These are phyloP conservation scores for Helicoverpa zea DNA, from an alignment of 1,140 invertebrate genomes.

Conservation along the genomic window DNA sequence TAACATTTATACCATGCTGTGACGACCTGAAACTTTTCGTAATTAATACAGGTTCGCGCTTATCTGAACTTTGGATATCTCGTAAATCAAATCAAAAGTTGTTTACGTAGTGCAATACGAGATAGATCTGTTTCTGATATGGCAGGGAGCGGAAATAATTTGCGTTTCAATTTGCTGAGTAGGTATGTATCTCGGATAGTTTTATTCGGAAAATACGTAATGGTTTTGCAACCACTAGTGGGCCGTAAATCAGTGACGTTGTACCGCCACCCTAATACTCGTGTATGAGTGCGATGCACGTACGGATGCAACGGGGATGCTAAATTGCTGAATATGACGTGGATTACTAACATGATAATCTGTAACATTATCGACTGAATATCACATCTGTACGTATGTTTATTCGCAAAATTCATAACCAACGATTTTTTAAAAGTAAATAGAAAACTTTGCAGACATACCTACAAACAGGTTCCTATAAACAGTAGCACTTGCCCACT, in stretches of 20 bases:
- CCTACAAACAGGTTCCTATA: too few relatives aligned
- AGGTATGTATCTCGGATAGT: neutral
- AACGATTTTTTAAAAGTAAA: neutral
- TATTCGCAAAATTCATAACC: neutral
- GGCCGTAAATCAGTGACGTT: neutral
- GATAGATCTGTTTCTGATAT: neutral
- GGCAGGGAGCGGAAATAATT: neutral
- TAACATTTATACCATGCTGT: neutral
- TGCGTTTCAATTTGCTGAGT: constrained; percentile 6
- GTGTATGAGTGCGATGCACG: neutral
- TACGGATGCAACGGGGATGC: neutral
- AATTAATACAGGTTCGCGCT: neutral
- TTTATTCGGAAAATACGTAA: constrained; percentile 1
- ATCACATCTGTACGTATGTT: neutral
- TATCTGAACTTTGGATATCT: neutral
- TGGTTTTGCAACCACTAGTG: neutral
- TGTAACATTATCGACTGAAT: neutral
- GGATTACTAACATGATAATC: neutral
- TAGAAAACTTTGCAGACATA: too few relatives aligned
- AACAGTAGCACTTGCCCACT: too few relatives aligned
- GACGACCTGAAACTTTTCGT: neutral
- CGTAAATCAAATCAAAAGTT: constrained; percentile 9
- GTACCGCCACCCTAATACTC: neutral
- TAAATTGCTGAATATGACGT: neutral
- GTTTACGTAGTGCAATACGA: neutral